Evolutionary conservation across 2,888 invertebrate genomes (phyloP).

Genomic region (Agrotis puta): DNA sequence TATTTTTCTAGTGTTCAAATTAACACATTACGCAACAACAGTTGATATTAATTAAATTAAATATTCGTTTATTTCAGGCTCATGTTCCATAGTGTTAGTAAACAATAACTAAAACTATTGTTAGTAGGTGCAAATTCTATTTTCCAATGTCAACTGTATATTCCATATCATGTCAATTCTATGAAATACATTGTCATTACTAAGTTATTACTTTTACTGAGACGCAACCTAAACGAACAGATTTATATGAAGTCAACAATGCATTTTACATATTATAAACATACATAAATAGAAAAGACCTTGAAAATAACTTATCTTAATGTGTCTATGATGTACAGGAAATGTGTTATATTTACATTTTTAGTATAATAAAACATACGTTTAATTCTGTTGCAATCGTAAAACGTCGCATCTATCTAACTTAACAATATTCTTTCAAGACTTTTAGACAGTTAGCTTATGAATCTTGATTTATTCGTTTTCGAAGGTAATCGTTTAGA

Average conservation of each 20-base stretch:
- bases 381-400: neutral
- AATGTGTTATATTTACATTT: neutral
- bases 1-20: neutral
- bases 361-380: neutral
- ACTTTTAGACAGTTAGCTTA: neutral
- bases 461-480: neutral
- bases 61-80: too few relatives aligned
- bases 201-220: too few relatives aligned
- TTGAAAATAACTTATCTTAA: conserved; percentile 32
- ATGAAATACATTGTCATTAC: too few relatives aligned
- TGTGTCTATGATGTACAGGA: neutral
- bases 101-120: too few relatives aligned
- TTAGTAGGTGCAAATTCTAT: too few relatives aligned
- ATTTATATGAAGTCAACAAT: conserved; percentile 13
- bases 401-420: neutral
- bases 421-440: neutral
- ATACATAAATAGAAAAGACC: conserved; percentile 17
- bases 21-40: conserved; percentile 5
- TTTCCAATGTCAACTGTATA: too few relatives aligned
- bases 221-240: too few relatives aligned
- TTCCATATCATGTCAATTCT: too few relatives aligned
- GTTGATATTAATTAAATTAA: too few relatives aligned
- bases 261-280: conserved; percentile 16
- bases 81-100: too few relatives aligned
- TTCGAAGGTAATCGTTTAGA: neutral